A percentile compares a stretch with the other conserved stretches of the same genome.
phyloP scores from a whole-genome alignment of 2,888 invertebrate genomes.

The Cerastis leucographa region DNA sequence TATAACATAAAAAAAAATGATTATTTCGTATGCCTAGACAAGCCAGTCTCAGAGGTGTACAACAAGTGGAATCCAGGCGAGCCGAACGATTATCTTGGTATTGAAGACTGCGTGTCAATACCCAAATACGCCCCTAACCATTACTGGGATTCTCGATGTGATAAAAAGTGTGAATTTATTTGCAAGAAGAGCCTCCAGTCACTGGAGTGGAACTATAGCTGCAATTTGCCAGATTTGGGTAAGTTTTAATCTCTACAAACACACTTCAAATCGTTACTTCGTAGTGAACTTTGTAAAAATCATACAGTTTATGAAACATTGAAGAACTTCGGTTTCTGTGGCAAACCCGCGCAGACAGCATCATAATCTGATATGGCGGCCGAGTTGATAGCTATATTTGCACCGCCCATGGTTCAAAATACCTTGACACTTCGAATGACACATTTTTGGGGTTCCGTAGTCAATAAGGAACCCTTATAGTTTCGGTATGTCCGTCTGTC shows the following conservation, averaged over 20 bases:
- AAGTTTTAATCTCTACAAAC: conserved; percentile 3
- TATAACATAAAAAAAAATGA: background rate
- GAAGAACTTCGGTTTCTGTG: too few species aligned
- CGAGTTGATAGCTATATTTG: too few species aligned
- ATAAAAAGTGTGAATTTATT: conserved; percentile 74
- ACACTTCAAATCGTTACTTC: too few species aligned
- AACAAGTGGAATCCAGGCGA: conserved; percentile 78
- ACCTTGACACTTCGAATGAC: too few species aligned
- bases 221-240: conserved; percentile 79
- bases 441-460: too few species aligned
- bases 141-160: conserved; percentile 77
- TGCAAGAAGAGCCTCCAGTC: conserved; percentile 79
- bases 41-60: conserved; percentile 75
- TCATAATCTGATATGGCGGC: too few species aligned
- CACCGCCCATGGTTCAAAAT: too few species aligned
- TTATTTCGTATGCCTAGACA: conserved; percentile 67
- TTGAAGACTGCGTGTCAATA: conserved; percentile 75
- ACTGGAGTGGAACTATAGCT: conserved; percentile 78
- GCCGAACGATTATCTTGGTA: conserved; percentile 75
- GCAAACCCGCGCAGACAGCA: too few species aligned
- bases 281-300: too few species aligned
- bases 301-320: too few species aligned
- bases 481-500: too few species aligned
- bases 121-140: background rate
- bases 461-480: too few species aligned